phyloP scores from a whole-genome alignment of 2,888 invertebrate species.

The Eristalis intricaria region DNA sequence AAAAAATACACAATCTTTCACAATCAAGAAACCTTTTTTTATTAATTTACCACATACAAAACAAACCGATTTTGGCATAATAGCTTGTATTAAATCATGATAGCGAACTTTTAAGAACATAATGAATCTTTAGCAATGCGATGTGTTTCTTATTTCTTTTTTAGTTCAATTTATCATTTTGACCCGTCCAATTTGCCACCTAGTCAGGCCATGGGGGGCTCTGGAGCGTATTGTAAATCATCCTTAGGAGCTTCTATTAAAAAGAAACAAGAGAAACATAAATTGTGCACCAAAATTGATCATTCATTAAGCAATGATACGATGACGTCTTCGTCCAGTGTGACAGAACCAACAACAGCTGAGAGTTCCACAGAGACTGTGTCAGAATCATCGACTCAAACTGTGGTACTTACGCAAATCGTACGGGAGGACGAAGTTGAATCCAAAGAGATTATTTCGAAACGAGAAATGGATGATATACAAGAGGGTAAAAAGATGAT shows the following conservation, averaged over 20 bases:
- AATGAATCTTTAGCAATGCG: neutral
- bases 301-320: slow-evolving; percentile 43
- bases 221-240: slow-evolving; percentile 73
- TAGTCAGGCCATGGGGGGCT: slow-evolving; percentile 77
- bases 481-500: slow-evolving; percentile 68
- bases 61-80: slow-evolving; percentile 14
- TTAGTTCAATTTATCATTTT: slow-evolving; percentile 81
- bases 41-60: slow-evolving; percentile 42
- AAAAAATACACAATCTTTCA: slow-evolving; percentile 38
- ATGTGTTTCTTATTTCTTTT: slow-evolving; percentile 69
- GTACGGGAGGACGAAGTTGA: slow-evolving; percentile 60
- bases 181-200: slow-evolving; percentile 81
- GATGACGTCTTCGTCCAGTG: slow-evolving; percentile 40
- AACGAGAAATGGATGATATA: slow-evolving; percentile 73
- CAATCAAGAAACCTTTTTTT: slow-evolving; percentile 27
- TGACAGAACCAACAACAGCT: slow-evolving; percentile 40
- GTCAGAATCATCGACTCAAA: slow-evolving; percentile 76
- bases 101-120: neutral
- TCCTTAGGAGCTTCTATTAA: slow-evolving; percentile 67
- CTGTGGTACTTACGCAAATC: slow-evolving; percentile 70
- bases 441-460: slow-evolving; percentile 65
- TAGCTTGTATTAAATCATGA: slow-evolving; percentile 32
- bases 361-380: slow-evolving; percentile 74
- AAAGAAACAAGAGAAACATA: slow-evolving; percentile 69
- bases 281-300: slow-evolving; percentile 64